Conservation (phyloP, 1,140 invertebrate species). For the Galendromus occidentalis region DNA sequence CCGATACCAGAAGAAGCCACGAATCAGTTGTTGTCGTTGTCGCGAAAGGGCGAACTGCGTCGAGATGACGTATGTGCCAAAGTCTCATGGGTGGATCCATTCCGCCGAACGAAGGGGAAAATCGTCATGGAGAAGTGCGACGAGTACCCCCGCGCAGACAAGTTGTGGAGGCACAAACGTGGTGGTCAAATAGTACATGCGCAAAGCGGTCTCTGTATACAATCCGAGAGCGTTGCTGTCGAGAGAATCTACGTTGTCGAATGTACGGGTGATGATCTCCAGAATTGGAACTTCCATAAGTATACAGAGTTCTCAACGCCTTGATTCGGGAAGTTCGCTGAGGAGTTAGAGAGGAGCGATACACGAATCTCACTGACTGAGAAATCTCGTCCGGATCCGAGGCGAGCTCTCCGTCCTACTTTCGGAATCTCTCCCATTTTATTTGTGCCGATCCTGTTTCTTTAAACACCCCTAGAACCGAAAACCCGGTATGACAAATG, state of each 20-base stretch:
- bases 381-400: too few species aligned
- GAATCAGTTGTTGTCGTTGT: conserved; percentile 37
- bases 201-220: conserved; percentile 23
- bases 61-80: conserved; percentile 53
- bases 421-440: too few species aligned
- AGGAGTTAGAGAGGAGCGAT: too few species aligned
- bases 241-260: neutral
- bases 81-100: conserved; percentile 21
- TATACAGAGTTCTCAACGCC: neutral
- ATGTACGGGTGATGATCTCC: neutral
- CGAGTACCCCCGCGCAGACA: conserved; percentile 26
- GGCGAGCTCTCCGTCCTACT: too few species aligned
- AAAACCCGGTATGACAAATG: too few species aligned
- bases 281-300: neutral
- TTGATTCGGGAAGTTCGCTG: neutral
- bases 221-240: conserved; percentile 13
- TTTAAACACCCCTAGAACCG: too few species aligned
- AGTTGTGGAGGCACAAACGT: conserved; percentile 36
- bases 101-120: conserved; percentile 27
- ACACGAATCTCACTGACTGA: too few species aligned
- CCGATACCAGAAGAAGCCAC: neutral
- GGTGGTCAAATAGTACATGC: conserved; percentile 24
- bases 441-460: too few species aligned
- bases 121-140: conserved; percentile 28
- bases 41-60: conserved; percentile 44